These are phyloP conservation scores for Ceratina japonica DNA, from an alignment of 1,140 invertebrate species.

Conservation along the genomic window DNA sequence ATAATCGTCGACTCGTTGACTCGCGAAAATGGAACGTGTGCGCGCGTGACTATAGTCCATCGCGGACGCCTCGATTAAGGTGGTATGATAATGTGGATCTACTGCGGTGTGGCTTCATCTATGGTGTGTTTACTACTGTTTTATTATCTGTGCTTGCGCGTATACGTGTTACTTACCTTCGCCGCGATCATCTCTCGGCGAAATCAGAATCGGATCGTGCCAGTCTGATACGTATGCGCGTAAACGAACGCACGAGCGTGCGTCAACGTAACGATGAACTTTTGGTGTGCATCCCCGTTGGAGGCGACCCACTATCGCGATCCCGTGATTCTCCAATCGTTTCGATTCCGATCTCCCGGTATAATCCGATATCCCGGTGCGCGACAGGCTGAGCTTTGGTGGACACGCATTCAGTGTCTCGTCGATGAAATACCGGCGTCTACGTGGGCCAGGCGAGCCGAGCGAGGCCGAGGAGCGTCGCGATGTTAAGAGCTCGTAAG, in stretches of 20 bases:
- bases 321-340: conserved; percentile 31
- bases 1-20: no score
- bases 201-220: background rate
- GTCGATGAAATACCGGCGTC: conserved; percentile 87
- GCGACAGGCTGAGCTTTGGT: no score
- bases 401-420: no score
- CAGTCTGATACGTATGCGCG: background rate
- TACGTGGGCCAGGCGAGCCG: conserved; percentile 91
- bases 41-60: no score
- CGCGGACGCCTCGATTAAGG: background rate
- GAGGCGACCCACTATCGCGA: conserved; percentile 50
- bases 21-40: no score
- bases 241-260: conserved; percentile 26
- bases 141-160: background rate
- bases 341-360: background rate
- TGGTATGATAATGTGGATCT: background rate
- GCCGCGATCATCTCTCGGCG: no score
- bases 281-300: conserved; percentile 22
- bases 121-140: background rate
- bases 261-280: conserved; percentile 39
- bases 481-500: conserved; percentile 89
- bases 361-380: no score
- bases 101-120: background rate
- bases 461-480: conserved; percentile 90
- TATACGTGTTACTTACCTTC: background rate